phyloP scores from a whole-genome alignment of 2,113 vertebrate genomes.

The Oreochromis tanganicae region DNA sequence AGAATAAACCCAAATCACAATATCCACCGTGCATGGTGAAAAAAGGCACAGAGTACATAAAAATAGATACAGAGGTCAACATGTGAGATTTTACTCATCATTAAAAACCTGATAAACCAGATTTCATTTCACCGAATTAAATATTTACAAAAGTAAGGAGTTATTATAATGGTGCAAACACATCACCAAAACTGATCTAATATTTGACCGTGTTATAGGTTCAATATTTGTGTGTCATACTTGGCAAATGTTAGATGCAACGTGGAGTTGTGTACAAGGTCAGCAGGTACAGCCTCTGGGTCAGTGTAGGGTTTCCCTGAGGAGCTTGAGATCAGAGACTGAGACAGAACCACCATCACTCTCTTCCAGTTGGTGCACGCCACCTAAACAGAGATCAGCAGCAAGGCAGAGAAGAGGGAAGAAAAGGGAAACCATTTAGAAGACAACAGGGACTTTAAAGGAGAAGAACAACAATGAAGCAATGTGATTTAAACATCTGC shows the following conservation, averaged over 20 bases:
- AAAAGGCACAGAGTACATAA: neutral
- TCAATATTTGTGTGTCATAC: conserved; percentile 49
- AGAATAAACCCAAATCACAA: neutral
- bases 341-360: conserved; percentile 88
- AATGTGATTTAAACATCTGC: neutral
- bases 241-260: conserved; percentile 81
- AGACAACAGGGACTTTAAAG: neutral
- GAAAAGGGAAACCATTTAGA: neutral
- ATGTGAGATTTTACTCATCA: neutral
- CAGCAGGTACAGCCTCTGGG: conserved; percentile 78
- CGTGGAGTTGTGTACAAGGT: conserved; percentile 84
- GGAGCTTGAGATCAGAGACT: conserved; percentile 76
- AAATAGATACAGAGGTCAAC: neutral
- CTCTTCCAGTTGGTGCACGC: conserved; percentile 98
- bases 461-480: neutral
- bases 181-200: neutral
- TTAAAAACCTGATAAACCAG: neutral
- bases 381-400: conserved; percentile 66
- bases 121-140: neutral
- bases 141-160: neutral
- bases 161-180: neutral
- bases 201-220: neutral
- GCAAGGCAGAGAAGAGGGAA: neutral
- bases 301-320: conserved; percentile 66
- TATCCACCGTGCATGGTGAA: neutral